A percentile compares a stretch with the other conserved stretches of the same genome.
Conservation (phyloP, 1,140 invertebrate genomes). For the Triops cancriformis region DNA sequence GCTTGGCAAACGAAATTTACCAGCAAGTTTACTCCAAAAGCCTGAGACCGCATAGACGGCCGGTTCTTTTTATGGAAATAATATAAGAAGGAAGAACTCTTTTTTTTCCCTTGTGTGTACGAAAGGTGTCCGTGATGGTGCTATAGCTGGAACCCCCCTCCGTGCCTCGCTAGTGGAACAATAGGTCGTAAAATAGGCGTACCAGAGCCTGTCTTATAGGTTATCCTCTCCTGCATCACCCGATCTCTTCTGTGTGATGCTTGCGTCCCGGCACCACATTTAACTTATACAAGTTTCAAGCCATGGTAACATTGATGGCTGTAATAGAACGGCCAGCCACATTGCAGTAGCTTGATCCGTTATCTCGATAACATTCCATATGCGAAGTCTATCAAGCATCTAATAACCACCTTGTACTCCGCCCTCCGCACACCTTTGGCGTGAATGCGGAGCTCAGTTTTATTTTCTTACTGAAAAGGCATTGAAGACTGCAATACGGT, state of each 20-base stretch:
- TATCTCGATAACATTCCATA: constrained; percentile 14
- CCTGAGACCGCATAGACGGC: not conserved
- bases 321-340: not conserved
- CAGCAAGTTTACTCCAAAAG: not conserved
- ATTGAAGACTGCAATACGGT: not conserved
- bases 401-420: not conserved
- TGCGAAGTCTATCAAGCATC: constrained; percentile 10
- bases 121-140: not conserved
- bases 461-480: not conserved
- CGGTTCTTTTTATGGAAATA: not conserved
- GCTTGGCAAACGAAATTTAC: not conserved
- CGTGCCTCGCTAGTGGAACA: constrained; percentile 7
- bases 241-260: not conserved
- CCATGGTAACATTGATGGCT: not conserved
- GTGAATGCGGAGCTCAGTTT: not conserved
- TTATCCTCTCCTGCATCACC: not conserved
- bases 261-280: not conserved
- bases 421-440: not conserved
- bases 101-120: not conserved
- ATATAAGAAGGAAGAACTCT: not conserved
- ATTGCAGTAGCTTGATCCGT: constrained; percentile 1
- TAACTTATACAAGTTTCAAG: not conserved
- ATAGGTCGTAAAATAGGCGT: constrained; percentile 6
- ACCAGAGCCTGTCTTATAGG: not conserved
- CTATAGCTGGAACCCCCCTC: not conserved